Evolutionary conservation across 1,140 invertebrate species (phyloP), one percentile per base, ranked within the genome.

Genomic region (Latrodectus geometricus): DNA sequence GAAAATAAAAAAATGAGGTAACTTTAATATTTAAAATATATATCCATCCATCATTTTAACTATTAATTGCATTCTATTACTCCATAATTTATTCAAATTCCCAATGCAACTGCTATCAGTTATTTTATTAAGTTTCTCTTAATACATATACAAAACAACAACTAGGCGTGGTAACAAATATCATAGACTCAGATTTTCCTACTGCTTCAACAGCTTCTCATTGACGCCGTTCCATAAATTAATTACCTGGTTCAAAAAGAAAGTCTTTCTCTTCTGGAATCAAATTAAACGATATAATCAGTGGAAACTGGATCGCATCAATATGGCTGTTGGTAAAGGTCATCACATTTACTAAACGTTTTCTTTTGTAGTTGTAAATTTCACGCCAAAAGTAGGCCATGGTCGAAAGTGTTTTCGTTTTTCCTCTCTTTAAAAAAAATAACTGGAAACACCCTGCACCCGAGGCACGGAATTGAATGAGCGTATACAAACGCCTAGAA

Each of bases 251-350:
- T 8, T 61, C 54, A 17, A 61, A 61, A 61, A 17, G 17, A 17
- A 61, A 61, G 17, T 14, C 54, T 50, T 21, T 61, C 50, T 23
- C 4, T 23, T 56, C 17, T 52, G 23, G 54, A 21, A 76, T 54
- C 74, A 56, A 76, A 76, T 76, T 76, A 76, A 76, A 76, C 20
- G 50, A 54, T 76, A 76, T 76, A 54, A 76, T 76, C 74, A 54
- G 9, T 23, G 54, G 54, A 50, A 54, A 52, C 50, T 54, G 52
- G 50, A 76, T 20, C 17, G 50, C 54, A 76, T 56, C 74, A 76
- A 48, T 76, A 76, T 76, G 74, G 74, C 52, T 52, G 54, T 76
- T 76, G 72, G 48, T 76, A 76, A 52, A 76, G 74, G 74, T 76
- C 74, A 76, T 14, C 20, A 61, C 54, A 72, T 52, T 76, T 76